phyloP scores from a whole-genome alignment of 2,888 invertebrate species.

The Brenthis hecate region DNA sequence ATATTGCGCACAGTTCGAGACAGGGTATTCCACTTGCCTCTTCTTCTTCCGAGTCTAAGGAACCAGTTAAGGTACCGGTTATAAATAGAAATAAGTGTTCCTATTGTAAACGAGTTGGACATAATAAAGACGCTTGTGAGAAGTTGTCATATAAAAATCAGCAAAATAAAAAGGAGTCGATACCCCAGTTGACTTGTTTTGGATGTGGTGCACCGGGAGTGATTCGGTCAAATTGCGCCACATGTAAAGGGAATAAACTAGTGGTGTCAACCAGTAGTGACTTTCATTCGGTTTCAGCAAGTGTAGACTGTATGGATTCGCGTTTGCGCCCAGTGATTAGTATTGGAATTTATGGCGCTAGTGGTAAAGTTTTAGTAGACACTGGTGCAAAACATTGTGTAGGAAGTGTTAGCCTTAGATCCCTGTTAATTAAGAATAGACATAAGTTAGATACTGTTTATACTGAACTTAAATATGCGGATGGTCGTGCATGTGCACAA shows the following conservation, averaged over 20 bases:
- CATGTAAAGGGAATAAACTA: constrained; percentile 4
- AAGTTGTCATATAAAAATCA: too few species aligned
- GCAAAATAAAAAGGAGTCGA: too few species aligned
- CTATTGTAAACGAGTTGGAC: too few species aligned
- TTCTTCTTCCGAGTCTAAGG: too few species aligned
- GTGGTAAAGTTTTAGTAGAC: constrained; percentile 23
- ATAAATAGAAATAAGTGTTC: too few species aligned
- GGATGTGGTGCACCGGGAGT: too few species aligned
- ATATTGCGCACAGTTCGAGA: too few species aligned
- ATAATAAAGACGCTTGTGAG: too few species aligned
- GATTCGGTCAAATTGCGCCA: constrained; percentile 3
- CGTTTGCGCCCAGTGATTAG: constrained; percentile 9
- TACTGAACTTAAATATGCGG: constrained; percentile 16
- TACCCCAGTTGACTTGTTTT: too few species aligned
- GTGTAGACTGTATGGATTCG: background rate
- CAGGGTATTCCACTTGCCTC: too few species aligned
- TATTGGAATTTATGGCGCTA: constrained; percentile 10
- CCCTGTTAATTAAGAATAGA: constrained; percentile 13
- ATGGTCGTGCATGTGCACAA: constrained; percentile 15
- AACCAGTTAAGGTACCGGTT: too few species aligned
- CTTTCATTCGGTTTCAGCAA: constrained; percentile 5
- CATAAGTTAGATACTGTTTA: constrained; percentile 4
- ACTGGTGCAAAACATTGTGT: constrained; percentile 30
- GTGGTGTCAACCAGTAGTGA: background rate
- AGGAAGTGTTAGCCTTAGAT: constrained; percentile 27